Evolutionary conservation across 2,888 invertebrate genomes (phyloP), one percentile per base, ranked within the genome.

Genomic region (Luperina nickerlii): DNA sequence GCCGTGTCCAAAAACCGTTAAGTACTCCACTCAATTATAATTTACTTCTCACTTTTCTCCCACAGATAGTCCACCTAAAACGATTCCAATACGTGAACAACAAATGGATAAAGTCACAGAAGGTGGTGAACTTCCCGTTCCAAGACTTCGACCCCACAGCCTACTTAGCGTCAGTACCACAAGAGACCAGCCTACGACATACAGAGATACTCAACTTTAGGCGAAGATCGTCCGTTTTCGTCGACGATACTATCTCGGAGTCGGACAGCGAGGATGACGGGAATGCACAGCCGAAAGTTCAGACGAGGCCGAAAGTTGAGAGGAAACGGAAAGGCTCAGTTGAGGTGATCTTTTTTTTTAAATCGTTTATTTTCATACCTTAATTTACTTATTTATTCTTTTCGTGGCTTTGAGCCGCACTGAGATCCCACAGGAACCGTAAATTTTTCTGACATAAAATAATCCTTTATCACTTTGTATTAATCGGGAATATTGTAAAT

Each of bases 71-170:
- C 75, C 99, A 99, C 94, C 96, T 99, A 86, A 99, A 99, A 94
- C 98, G 99, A 4, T 99, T 99, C 96, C 99, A 99, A 94, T 98
- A 98, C 94, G 98, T 99, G 76, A 98, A 98, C 95, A 98, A 98
- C 92, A 98, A 99, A 92, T 99, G 99, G 99, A 98, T 99, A 45
- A 99, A 99, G 94, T 99, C 99, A 0, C 99, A 99, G 93, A 99
- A 99, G 94, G 98, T 98, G 45, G 99, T 99, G 0, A 98, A 98
- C 92, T 99, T 99, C 93, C 99, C 99, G 0, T 98, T 98, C 92
- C 97, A 98, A 87, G 97, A 98, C 91, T 99, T 99, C 93, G 98
- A 99, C 92, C 99, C 99, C 0, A 98, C 98, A 0, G 98, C 98
- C 9, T 99, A 98, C 96, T 96, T 99, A 79, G 99, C 99, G 0